phyloP scores from a whole-genome alignment of 2,797 vertebrate genomes.

The Hephaestus fuliginosus region DNA sequence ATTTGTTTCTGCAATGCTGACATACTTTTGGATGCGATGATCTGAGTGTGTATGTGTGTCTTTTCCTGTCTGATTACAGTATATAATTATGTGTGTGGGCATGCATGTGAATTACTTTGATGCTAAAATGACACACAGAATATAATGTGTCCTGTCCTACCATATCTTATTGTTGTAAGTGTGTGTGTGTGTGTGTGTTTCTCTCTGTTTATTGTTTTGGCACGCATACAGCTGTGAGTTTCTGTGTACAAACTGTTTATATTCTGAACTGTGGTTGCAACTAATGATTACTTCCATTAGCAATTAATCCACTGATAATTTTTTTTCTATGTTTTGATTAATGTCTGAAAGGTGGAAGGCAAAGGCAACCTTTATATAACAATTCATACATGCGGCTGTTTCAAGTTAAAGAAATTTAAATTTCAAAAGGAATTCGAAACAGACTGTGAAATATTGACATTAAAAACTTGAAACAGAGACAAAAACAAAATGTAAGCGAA shows the following conservation, averaged over 20 bases:
- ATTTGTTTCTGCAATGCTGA: slow-evolving; percentile 21
- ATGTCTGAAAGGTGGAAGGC: not conserved
- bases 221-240: not conserved
- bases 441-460: not conserved
- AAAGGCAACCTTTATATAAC: not conserved
- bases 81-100: slow-evolving; percentile 6
- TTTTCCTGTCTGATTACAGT: slow-evolving; percentile 13
- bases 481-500: not conserved
- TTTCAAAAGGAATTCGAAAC: not conserved
- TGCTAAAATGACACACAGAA: slow-evolving; percentile 18
- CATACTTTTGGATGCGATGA: slow-evolving; percentile 39
- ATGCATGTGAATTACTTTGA: slow-evolving; percentile 21
- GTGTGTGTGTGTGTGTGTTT: not conserved
- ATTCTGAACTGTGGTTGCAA: not conserved
- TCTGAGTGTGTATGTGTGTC: slow-evolving; percentile 10
- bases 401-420: not conserved
- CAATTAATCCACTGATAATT: not conserved
- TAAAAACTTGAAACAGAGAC: not conserved
- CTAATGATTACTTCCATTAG: not conserved
- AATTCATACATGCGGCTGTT: not conserved
- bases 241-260: not conserved
- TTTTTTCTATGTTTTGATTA: not conserved
- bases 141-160: not conserved
- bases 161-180: slow-evolving; percentile 12
- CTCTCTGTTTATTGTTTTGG: not conserved